Conservation (phyloP, 2,113 vertebrate species). For the Chelonoidis abingdonii region DNA sequence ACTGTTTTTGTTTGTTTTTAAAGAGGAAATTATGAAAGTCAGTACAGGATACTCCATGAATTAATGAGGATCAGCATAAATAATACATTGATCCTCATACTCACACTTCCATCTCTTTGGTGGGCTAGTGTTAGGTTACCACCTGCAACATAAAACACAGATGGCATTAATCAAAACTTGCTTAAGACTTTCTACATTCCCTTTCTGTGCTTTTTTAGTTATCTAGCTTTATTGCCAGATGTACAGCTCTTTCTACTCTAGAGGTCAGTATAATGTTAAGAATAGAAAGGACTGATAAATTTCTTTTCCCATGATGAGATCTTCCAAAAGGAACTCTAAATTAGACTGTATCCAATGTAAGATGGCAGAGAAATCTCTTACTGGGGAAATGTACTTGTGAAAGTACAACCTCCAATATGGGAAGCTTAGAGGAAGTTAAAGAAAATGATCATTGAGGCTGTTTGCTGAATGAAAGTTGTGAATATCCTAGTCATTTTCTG, state of each 20-base stretch:
- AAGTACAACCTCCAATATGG: conserved; percentile 68
- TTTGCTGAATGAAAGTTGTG: conserved; percentile 67
- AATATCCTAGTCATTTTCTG: conserved; percentile 59
- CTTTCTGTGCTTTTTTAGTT: background rate
- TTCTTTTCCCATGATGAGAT: conserved; percentile 20
- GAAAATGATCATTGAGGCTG: conserved; percentile 71
- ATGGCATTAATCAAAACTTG: background rate
- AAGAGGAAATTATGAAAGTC: background rate
- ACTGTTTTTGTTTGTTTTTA: background rate
- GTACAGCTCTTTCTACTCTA: conserved; percentile 73
- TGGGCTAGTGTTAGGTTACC: background rate
- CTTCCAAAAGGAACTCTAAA: conserved; percentile 68
- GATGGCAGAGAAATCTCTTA: conserved; percentile 54
- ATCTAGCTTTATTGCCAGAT: conserved; percentile 16
- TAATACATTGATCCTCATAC: background rate
- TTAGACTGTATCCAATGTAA: conserved; percentile 32
- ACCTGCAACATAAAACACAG: background rate
- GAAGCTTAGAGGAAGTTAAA: conserved; percentile 63
- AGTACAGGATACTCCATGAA: background rate
- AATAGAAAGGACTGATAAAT: conserved; percentile 64
- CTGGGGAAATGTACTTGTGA: conserved; percentile 65
- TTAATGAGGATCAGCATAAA: background rate
- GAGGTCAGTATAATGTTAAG: conserved; percentile 82
- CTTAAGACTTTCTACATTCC: background rate
- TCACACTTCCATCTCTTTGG: background rate